Evolutionary conservation across 2,888 invertebrate species (phyloP).

Genomic region (Synergus laeviventris): DNA sequence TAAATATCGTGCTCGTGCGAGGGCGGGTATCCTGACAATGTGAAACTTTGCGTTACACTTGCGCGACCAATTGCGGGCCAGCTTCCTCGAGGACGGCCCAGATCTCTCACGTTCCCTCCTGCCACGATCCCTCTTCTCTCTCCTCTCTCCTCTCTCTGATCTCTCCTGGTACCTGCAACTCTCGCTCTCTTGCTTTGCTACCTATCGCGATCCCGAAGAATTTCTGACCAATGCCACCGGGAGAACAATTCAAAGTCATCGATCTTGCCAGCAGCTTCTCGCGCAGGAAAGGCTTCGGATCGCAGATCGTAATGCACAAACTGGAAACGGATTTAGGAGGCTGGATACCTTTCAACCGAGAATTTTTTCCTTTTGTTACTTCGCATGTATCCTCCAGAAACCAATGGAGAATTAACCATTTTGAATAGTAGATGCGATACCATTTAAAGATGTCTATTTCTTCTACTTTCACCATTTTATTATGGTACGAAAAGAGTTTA

Average conservation of each 20-base stretch:
- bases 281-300: slow-evolving; percentile 37
- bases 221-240: slow-evolving; percentile 37
- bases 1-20: slow-evolving; percentile 62
- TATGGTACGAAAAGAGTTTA: no score
- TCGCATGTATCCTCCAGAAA: slow-evolving; percentile 40
- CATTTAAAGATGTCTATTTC: neutral
- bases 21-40: slow-evolving; percentile 71
- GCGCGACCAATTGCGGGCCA: slow-evolving; percentile 70
- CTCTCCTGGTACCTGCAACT: slow-evolving; percentile 53
- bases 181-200: slow-evolving; percentile 40
- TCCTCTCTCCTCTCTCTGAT: slow-evolving; percentile 41
- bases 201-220: slow-evolving; percentile 38
- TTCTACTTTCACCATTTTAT: neutral
- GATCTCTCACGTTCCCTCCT: slow-evolving; percentile 60
- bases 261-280: slow-evolving; percentile 40
- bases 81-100: slow-evolving; percentile 66
- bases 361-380: slow-evolving; percentile 35
- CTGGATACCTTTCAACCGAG: slow-evolving; percentile 27
- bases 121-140: slow-evolving; percentile 50
- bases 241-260: slow-evolving; percentile 41
- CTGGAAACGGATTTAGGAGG: slow-evolving; percentile 37
- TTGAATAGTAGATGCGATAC: neutral
- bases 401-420: slow-evolving; percentile 46
- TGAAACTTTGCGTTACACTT: slow-evolving; percentile 69
- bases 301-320: slow-evolving; percentile 39